Evolutionary conservation across 2,797 vertebrate species (phyloP).

Genomic region (Glyptemys insculpta): DNA sequence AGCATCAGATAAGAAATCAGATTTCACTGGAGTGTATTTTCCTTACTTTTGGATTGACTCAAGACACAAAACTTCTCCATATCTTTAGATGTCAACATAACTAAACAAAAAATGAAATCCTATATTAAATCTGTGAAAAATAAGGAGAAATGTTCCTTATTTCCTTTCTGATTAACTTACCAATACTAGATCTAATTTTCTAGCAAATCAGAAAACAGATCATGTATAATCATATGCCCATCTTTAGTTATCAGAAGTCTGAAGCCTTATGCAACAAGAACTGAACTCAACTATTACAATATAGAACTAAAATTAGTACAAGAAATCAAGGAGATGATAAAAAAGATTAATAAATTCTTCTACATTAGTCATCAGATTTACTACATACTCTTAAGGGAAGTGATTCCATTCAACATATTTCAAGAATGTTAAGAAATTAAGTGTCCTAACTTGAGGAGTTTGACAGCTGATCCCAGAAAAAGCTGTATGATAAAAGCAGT

Average conservation of each 20-base stretch:
- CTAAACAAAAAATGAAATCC: background rate
- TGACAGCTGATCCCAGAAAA: background rate
- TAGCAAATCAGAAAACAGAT: background rate
- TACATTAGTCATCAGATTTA: too few species aligned
- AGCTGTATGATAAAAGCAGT: conserved; percentile 63
- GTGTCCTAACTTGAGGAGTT: conserved; percentile 18
- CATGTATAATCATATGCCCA: background rate
- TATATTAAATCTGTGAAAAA: conserved; percentile 3
- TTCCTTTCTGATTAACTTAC: background rate
- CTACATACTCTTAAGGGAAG: background rate
- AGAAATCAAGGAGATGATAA: background rate
- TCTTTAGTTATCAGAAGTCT: background rate
- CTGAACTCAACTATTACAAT: background rate
- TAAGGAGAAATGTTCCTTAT: background rate
- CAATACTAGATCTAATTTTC: background rate
- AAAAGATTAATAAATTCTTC: background rate
- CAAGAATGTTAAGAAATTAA: background rate
- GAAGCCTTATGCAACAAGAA: background rate
- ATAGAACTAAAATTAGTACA: background rate
- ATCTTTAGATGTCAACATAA: background rate
- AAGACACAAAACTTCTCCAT: background rate
- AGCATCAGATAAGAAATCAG: conserved; percentile 4
- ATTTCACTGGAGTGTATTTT: background rate
- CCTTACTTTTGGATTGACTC: background rate
- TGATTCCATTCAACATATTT: background rate